These are phyloP conservation scores for Reticulitermes lucifugus DNA, from an alignment of 2,888 invertebrate species.

Conservation along the genomic window DNA sequence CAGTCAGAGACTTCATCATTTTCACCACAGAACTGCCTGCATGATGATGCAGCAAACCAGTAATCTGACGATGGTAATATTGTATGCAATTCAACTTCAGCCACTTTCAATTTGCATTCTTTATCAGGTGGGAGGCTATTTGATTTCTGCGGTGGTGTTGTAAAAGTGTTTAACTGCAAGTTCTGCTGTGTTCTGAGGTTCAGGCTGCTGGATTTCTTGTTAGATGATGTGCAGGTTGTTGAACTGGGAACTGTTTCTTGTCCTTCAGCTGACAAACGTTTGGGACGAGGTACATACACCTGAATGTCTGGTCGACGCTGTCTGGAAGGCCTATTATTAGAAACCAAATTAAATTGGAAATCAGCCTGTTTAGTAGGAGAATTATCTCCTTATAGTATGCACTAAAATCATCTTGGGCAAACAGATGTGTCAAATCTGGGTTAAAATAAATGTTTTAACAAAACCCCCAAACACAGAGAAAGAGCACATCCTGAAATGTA, in stretches of 20 bases:
- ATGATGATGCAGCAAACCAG: background rate
- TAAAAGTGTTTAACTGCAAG: background rate
- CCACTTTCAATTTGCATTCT: background rate
- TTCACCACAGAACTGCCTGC: background rate
- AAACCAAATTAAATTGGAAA: too few relatives aligned
- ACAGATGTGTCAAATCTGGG: too few relatives aligned
- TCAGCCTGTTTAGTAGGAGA: too few relatives aligned
- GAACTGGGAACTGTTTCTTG: background rate
- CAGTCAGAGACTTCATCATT: background rate
- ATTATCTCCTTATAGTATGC: too few relatives aligned
- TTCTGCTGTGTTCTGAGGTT: background rate
- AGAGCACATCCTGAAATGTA: too few relatives aligned
- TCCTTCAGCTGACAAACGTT: constrained; percentile 61
- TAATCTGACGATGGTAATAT: background rate
- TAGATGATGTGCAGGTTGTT: background rate
- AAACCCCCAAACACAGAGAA: too few relatives aligned
- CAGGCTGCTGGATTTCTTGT: background rate
- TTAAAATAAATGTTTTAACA: too few relatives aligned
- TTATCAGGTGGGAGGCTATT: background rate
- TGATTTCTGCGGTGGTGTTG: background rate
- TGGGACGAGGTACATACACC: constrained; percentile 81
- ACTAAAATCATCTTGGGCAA: too few relatives aligned
- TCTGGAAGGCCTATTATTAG: constrained; percentile 42
- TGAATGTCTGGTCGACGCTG: constrained; percentile 79
- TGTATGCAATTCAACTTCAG: background rate